Evolutionary conservation across 2,113 vertebrate species (phyloP).

Genomic region (Nothobranchius kuhntae): DNA sequence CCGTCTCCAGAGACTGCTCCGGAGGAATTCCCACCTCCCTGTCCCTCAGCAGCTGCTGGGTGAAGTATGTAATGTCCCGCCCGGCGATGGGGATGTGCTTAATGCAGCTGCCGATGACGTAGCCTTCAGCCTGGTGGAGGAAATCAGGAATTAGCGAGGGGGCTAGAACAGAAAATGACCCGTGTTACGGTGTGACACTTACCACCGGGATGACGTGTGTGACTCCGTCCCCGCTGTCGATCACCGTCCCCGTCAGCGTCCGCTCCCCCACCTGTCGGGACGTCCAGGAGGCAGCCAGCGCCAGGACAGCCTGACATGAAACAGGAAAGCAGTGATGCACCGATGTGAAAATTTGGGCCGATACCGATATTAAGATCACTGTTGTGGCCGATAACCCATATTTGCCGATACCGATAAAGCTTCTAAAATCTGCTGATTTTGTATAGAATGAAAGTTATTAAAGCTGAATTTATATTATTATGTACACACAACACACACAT

Average conservation of each 20-base stretch:
- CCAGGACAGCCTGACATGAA: conserved; percentile 78
- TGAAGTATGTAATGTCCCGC: conserved; percentile 98
- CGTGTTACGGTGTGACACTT: conserved; percentile 34
- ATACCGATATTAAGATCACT: no score
- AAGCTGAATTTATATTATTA: no score
- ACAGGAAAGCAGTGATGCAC: background rate
- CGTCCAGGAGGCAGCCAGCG: conserved; percentile 98
- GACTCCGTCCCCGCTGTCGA: conserved; percentile 98
- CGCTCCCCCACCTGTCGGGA: conserved; percentile 96
- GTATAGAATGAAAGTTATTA: no score
- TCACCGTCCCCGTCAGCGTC: conserved; percentile 94
- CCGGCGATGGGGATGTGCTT: conserved; percentile 99
- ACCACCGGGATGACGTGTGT: conserved; percentile 99
- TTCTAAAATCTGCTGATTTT: no score
- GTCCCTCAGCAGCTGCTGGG: conserved; percentile 94
- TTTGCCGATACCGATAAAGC: no score
- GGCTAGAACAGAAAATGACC: rapidly evolving
- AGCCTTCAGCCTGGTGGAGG: conserved; percentile 89
- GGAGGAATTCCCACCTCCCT: conserved; percentile 98
- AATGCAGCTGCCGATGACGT: conserved; percentile 98
- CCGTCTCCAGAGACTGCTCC: conserved; percentile 97
- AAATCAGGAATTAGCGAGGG: background rate
- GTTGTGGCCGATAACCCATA: no score
- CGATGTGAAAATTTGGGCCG: no score
- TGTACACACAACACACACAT: no score